Base-by-base conservation (phyloP, 2,113 vertebrate species). In the Passer domesticus region DNA sequence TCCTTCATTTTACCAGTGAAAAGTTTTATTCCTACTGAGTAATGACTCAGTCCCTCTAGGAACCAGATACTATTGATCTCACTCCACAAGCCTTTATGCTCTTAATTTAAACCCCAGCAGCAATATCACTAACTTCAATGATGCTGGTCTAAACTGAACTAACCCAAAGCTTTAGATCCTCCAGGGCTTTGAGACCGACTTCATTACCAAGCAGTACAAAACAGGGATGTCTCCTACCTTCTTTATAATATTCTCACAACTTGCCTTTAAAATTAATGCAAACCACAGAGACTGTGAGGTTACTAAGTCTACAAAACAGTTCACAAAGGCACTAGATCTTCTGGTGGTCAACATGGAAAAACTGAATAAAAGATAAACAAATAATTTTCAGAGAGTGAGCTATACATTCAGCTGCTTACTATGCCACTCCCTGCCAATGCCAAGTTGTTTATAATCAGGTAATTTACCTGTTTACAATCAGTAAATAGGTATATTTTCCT, bases 101-200 rank as follows among this genome's bases (percentile, higher is more conserved):
- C 87, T 87, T 84, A 91, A 92, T 94, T 96, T 87, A 87, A 95
- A 69, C 47, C 30, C 78, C 79, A 87, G 74, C 62, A 96, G 69
- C 62, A 72, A 44, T 27, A 78, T 33, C 69, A 87, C 59, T 72
- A 78, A 87, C 60, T 67, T 55, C 81, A 84, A 84, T 52, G 69
- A 87, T 82, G 52, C 73, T 91, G 30, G 80, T 77, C 83, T 92
- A 67, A 87, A 83, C 39, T 81, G 56, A 87, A 77, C 52, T 67
- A 95, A 84, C 64, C 55, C 59, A 77, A 67, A 89, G 43, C 43
- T 96, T 81, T 53, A 69, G 47, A 50, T 84, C 79, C 81, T 82
- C 66, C 56, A 47, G 59, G 27, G 56, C 49, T 87, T 82, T 87
- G 35, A 78, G 81, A 72, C 30, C 2, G 9, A 89, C 73, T 70